Percentiles rank a stretch among this genome's conserved stretches.
Conservation (phyloP, 1,140 invertebrate genomes). For the Harpegnathos saltator region DNA sequence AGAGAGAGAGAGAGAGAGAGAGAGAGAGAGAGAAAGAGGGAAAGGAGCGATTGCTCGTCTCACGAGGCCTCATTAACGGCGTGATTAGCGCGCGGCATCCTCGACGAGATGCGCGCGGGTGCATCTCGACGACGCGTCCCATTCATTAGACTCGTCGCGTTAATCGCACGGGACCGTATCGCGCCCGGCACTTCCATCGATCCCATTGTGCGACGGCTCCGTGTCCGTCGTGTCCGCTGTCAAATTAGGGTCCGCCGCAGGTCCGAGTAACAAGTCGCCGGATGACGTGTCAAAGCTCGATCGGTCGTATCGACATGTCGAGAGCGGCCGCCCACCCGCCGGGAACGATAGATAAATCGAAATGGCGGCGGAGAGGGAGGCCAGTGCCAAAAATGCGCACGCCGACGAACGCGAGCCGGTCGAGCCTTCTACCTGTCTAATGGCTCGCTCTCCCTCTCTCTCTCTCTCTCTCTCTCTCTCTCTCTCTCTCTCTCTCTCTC, state of each 20-base stretch:
- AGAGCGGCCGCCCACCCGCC: not conserved
- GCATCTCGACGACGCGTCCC: constrained; percentile 43
- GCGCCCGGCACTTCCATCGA: constrained; percentile 1
- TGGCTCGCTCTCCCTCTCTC: not conserved
- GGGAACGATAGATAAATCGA: not conserved
- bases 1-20: not conserved
- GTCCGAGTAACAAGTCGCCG: constrained; percentile 22
- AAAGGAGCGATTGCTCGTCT: constrained; percentile 55
- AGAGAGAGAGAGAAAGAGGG: constrained; percentile 46
- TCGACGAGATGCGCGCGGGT: constrained; percentile 22
- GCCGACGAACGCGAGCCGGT: no score
- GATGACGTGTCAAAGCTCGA: constrained; percentile 33
- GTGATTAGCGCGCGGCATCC: constrained; percentile 73
- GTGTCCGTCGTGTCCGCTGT: constrained; percentile 43
- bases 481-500: no score
- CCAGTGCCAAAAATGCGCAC: not conserved
- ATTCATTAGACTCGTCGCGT: constrained; percentile 68
- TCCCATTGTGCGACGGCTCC: not conserved
- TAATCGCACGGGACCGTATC: constrained; percentile 46
- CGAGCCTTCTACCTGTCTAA: constrained; percentile 6
- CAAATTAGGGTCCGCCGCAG: constrained; percentile 51
- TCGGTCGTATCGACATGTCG: constrained; percentile 11
- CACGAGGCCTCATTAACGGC: constrained; percentile 67
- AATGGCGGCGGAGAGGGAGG: no score
- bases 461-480: not conserved